Conservation (phyloP, 2,113 vertebrate species). For the Marmota flaviventris region DNA sequence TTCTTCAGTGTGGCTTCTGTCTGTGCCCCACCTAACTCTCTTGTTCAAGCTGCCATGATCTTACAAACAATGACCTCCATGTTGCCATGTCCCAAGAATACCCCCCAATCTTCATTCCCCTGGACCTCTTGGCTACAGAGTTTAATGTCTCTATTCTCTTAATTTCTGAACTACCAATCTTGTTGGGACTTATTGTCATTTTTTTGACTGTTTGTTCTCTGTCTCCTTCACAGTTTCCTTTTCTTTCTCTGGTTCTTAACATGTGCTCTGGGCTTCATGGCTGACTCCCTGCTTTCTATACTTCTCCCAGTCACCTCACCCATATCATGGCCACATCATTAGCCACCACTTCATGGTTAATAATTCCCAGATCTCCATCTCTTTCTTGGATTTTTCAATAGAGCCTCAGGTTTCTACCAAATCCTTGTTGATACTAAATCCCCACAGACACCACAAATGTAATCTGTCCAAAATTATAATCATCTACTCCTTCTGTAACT, state of each 20-base stretch:
- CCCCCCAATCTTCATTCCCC: no score
- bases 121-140: background rate
- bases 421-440: background rate
- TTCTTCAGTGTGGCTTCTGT: background rate
- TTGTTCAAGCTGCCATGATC: background rate
- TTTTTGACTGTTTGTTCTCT: background rate
- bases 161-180: background rate
- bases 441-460: background rate
- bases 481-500: background rate
- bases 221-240: background rate
- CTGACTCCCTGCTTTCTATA: background rate
- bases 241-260: background rate
- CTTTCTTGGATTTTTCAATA: background rate
- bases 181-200: background rate
- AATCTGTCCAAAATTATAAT: background rate
- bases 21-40: fast-evolving
- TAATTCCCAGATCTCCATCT: background rate
- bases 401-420: background rate
- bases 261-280: background rate
- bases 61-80: background rate
- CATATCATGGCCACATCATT: background rate
- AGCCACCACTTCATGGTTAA: background rate
- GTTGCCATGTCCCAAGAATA: background rate
- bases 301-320: background rate
- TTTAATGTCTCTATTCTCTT: background rate